A percentile compares a stretch with the other conserved stretches of the same genome.
Evolutionary conservation across 2,888 invertebrate genomes (phyloP).

Genomic region (Rambutsinella grinnellia): DNA sequence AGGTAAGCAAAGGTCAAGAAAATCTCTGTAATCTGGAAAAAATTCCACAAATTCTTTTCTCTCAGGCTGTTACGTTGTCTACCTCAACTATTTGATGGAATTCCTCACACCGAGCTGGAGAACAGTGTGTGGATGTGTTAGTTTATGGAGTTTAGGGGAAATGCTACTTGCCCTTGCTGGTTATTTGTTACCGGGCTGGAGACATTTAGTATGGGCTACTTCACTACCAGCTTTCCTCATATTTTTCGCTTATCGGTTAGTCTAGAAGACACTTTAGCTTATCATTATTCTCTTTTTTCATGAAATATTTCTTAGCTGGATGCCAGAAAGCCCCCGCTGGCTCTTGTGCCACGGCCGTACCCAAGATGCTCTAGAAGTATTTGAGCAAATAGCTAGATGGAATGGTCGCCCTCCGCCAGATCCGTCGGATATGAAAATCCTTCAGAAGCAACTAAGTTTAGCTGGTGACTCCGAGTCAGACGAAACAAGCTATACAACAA

Average conservation of each 20-base stretch:
- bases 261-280: constrained; percentile 1
- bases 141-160: constrained; percentile 60
- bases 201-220: constrained; percentile 46
- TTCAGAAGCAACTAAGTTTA: constrained; percentile 38
- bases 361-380: constrained; percentile 58
- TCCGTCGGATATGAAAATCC: constrained; percentile 36
- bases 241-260: constrained; percentile 59
- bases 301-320: too few relatives aligned
- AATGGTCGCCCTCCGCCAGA: constrained; percentile 48
- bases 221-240: constrained; percentile 49
- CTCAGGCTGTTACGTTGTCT: constrained; percentile 57
- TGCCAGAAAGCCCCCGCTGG: constrained; percentile 64
- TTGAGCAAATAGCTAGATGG: constrained; percentile 63
- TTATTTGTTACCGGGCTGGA: constrained; percentile 54
- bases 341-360: constrained; percentile 57
- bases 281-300: too few relatives aligned
- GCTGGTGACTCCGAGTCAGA: constrained; percentile 3
- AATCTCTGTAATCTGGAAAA: neutral
- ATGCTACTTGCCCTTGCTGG: constrained; percentile 58
- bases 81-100: constrained; percentile 62
- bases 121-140: constrained; percentile 58
- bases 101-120: constrained; percentile 60
- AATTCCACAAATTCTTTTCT: neutral
- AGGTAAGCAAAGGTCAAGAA: constrained; percentile 36
- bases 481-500: neutral